Evolutionary conservation across 2,888 invertebrate species (phyloP).

Genomic region (Orthosia gothica): DNA sequence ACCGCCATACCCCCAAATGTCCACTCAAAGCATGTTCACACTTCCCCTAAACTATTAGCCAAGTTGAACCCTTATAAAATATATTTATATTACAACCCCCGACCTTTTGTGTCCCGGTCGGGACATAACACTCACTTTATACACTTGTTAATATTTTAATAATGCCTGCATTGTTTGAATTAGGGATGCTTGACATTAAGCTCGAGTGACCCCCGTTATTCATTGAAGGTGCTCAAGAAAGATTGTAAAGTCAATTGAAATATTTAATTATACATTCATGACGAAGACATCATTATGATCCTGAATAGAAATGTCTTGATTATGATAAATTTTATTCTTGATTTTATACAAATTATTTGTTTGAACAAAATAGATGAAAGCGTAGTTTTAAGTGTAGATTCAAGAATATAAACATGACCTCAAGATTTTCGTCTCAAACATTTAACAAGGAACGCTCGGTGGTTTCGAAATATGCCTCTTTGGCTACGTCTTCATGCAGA

Average conservation of each 20-base stretch:
- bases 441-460: slow-evolving; percentile 17
- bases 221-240: slow-evolving; percentile 26
- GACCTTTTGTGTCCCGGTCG: slow-evolving; percentile 57
- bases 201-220: slow-evolving; percentile 32
- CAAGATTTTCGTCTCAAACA: slow-evolving; percentile 24
- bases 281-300: slow-evolving; percentile 14
- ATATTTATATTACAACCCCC: slow-evolving; percentile 67
- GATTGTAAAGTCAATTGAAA: slow-evolving; percentile 31
- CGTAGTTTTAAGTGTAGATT: background rate
- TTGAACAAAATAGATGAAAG: background rate
- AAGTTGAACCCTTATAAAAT: slow-evolving; percentile 73
- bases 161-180: slow-evolving; percentile 53
- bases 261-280: slow-evolving; percentile 41
- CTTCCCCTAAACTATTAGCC: slow-evolving; percentile 68
- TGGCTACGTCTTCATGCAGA: slow-evolving; percentile 3
- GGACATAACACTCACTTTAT: slow-evolving; percentile 52
- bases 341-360: slow-evolving; percentile 16
- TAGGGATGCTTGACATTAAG: slow-evolving; percentile 41
- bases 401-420: slow-evolving; percentile 1
- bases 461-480: slow-evolving; percentile 24
- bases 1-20: slow-evolving; percentile 49
- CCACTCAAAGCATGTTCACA: slow-evolving; percentile 60
- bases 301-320: slow-evolving; percentile 40
- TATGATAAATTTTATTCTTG: slow-evolving; percentile 20
- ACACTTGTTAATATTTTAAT: slow-evolving; percentile 66